phyloP scores from a whole-genome alignment of 1,140 invertebrate species.

The Diachasma alloeum region DNA sequence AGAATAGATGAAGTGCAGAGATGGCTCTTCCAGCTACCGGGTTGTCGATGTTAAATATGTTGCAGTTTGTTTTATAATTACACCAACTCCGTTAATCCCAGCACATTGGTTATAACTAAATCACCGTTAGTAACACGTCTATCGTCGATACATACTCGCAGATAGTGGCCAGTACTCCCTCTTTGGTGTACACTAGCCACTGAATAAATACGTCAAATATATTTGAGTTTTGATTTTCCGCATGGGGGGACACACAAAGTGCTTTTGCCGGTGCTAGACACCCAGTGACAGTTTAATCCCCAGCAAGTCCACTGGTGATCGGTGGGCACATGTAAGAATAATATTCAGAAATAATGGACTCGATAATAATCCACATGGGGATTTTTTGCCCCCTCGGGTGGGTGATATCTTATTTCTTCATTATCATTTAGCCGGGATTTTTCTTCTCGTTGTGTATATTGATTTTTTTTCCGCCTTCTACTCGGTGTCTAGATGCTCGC shows the following conservation, averaged over 20 bases:
- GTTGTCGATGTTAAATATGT: slow-evolving; percentile 1
- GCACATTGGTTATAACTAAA: not conserved
- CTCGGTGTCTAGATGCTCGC: slow-evolving; percentile 5
- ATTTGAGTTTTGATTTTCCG: slow-evolving; percentile 11
- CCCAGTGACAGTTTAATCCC: slow-evolving; percentile 16
- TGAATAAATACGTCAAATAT: slow-evolving; percentile 27
- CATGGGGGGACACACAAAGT: not conserved
- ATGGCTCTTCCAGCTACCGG: not conserved
- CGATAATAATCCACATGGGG: slow-evolving; percentile 13
- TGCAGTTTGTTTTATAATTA: slow-evolving; percentile 6
- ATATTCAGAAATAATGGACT: slow-evolving; percentile 27
- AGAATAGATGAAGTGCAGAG: slow-evolving; percentile 4
- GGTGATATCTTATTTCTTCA: slow-evolving; percentile 3
- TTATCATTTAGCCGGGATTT: not conserved
- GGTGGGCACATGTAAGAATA: not conserved
- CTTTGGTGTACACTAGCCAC: not conserved
- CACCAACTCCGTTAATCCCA: slow-evolving; percentile 5
- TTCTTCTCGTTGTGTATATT: not conserved
- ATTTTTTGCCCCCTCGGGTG: not conserved
- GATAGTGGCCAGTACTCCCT: not conserved
- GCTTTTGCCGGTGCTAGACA: not conserved
- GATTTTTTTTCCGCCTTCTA: not conserved
- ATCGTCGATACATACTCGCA: not conserved
- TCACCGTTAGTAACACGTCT: slow-evolving; percentile 9
- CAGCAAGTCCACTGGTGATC: not conserved